A percentile compares a stretch with the other conserved stretches of the same genome.
Evolutionary conservation across 1,140 invertebrate genomes (phyloP).

Genomic region (Drosophila busckii): DNA sequence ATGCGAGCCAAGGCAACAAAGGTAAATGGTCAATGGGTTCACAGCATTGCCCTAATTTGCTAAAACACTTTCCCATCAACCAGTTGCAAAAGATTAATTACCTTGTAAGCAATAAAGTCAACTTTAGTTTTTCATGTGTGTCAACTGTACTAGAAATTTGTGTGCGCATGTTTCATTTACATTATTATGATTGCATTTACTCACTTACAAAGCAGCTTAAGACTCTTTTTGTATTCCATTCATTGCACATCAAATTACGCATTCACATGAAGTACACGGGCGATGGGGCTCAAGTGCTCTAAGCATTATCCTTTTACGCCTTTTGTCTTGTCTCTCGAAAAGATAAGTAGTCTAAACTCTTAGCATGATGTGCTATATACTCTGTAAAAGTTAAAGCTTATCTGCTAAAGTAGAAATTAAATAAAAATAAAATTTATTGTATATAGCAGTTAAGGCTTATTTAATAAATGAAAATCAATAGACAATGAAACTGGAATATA

Average conservation of each 20-base stretch:
- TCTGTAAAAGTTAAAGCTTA: neutral
- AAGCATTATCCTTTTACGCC: constrained; percentile 27
- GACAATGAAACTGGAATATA: no score
- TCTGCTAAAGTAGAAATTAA: neutral
- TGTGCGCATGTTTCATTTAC: no score
- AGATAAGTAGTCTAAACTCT: neutral
- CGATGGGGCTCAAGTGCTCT: constrained; percentile 21
- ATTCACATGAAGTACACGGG: constrained; percentile 15
- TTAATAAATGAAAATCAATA: no score
- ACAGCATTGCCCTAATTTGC: constrained; percentile 12
- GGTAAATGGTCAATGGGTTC: constrained; percentile 5
- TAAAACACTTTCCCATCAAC: constrained; percentile 5
- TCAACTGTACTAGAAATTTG: no score
- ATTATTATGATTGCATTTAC: no score
- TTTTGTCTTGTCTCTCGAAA: constrained; percentile 10
- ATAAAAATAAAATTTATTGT: neutral
- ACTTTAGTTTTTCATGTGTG: no score
- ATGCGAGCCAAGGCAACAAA: constrained; percentile 26
- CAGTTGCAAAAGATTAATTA: no score
- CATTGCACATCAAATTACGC: constrained; percentile 12
- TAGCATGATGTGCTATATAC: neutral
- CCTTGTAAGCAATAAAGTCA: no score
- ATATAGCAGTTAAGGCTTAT: neutral
- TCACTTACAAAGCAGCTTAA: neutral
- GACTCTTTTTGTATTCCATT: constrained; percentile 1